These are phyloP conservation scores for Phoenicopterus ruber DNA, from an alignment of 2,113 vertebrate species.

Conservation along the genomic window DNA sequence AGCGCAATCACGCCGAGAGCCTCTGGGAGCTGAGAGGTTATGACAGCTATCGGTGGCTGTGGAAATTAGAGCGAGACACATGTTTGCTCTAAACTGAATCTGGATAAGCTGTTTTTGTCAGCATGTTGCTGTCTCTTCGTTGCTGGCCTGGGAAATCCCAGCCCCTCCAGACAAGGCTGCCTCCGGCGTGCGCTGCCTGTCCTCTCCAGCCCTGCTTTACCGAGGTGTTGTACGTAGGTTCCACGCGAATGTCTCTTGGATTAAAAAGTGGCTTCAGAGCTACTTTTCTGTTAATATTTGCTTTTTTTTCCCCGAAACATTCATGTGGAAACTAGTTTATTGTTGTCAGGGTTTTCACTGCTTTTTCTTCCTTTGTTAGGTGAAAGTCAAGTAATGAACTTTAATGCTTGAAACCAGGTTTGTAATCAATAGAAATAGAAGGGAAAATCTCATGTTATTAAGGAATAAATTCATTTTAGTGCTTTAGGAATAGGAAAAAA, in stretches of 20 bases:
- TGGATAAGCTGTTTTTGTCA: neutral
- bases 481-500: neutral
- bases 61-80: neutral
- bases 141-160: neutral
- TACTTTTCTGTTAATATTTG: neutral
- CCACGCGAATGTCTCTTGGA: neutral
- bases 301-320: neutral
- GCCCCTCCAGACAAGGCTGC: neutral
- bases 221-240: rapidly evolving
- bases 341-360: neutral
- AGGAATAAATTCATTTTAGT: neutral
- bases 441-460: neutral
- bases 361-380: neutral
- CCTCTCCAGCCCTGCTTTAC: neutral
- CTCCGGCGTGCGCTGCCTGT: rapidly evolving
- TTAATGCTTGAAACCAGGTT: neutral
- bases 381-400: neutral
- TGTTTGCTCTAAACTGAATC: neutral
- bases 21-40: neutral
- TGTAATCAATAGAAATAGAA: neutral
- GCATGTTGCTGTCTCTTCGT: neutral
- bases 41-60: neutral
- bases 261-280: neutral
- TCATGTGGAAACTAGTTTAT: neutral
- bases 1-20: rapidly evolving